Evolutionary conservation across 2,888 invertebrate species (phyloP), one percentile per base, ranked within the genome.

Genomic region (Trissonchulus latispiculum): DNA sequence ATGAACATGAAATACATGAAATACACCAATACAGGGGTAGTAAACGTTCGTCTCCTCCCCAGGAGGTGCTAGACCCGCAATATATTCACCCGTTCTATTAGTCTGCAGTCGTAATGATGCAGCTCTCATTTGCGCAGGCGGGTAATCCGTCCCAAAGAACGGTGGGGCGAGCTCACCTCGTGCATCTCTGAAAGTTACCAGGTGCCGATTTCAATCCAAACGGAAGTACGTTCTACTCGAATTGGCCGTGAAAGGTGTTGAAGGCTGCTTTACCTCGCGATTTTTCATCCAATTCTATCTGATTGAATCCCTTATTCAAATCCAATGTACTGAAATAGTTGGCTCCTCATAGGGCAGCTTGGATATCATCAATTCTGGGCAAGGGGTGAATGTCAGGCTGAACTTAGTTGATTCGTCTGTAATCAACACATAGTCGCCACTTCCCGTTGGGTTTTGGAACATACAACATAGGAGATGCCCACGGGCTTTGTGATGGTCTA

Each of bases 191-290:
- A 36, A 77, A 77, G 15, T 73, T 75, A 0, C 75, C 74, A 29
- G 75, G 75, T 35, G 75, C 75, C 23, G 73, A 75, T 1, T 74
- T 74, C 0, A 77, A 59, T 23, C 76, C 75, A 70, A 76, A 77
- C 0, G 74, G 72, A 70, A 77, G 73, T 23, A 48, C 48, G 48
- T 48, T n/a, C n/a, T n/a, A n/a, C n/a, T n/a, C n/a, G n/a, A n/a
- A n/a, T n/a, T n/a, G n/a, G n/a, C n/a, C n/a, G n/a, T n/a, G n/a
- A n/a, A n/a, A n/a, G n/a, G 48, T 48, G 48, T 48, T 48, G 48
- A 48, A 48, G 8, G 48, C 48, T 15, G 48, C 48, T 15, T 48
- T 48, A n/a, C 23, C 23, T 48, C 48, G 8, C 23, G 48, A 48
- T 23, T 8, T 8, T 48, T 48, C 48, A 23, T 48, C 48, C 8